Evolutionary conservation across 2,888 invertebrate species (phyloP).

Genomic region (Tetropium fuscum): DNA sequence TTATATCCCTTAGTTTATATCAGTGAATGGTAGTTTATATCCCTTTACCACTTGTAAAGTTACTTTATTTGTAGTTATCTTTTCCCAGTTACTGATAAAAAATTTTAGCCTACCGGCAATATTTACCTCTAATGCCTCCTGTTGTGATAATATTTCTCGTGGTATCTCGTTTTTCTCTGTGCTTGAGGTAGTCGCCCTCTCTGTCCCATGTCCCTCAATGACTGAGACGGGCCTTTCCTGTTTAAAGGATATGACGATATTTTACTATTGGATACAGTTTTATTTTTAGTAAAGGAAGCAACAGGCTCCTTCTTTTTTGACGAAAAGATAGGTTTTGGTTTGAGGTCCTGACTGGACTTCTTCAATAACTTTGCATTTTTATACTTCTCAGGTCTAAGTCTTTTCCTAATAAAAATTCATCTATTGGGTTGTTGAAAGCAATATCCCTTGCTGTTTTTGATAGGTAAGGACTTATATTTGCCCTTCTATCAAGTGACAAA

Average conservation of each 20-base stretch:
- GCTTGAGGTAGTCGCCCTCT: not conserved
- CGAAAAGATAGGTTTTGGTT: not conserved
- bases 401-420: slow-evolving; percentile 7
- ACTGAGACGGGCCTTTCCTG: not conserved
- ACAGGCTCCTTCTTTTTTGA: not conserved
- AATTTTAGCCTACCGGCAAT: not conserved
- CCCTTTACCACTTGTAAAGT: not conserved
- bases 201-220: not conserved
- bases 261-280: not conserved
- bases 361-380: slow-evolving; percentile 1
- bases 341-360: slow-evolving; percentile 5
- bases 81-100: not conserved
- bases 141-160: not conserved
- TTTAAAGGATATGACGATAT: not conserved
- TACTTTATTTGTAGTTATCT: not conserved
- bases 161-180: not conserved
- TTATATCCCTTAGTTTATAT: too few relatives aligned
- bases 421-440: slow-evolving; percentile 3
- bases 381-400: slow-evolving; percentile 11
- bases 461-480: too few relatives aligned
- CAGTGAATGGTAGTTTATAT: not conserved
- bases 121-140: not conserved
- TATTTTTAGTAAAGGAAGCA: not conserved
- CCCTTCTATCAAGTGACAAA: slow-evolving; percentile 3
- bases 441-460: slow-evolving; percentile 15